Evolutionary conservation across 2,888 invertebrate genomes (phyloP).

Genomic region (Cyrtodaria siliqua): DNA sequence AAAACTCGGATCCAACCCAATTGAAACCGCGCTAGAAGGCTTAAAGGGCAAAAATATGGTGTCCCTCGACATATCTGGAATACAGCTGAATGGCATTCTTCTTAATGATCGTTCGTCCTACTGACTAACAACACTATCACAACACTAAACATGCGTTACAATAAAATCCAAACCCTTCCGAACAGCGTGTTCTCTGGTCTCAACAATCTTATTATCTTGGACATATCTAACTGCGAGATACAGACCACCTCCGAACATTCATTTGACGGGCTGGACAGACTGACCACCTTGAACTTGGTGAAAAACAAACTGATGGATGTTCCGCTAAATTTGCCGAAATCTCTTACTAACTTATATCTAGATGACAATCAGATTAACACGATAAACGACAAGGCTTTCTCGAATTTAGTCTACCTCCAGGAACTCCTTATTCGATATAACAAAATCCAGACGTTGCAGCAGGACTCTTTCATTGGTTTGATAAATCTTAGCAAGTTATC

Average conservation of each 20-base stretch:
- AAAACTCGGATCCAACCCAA: conserved; percentile 72
- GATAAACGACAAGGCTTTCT: conserved; percentile 92
- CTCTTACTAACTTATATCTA: conserved; percentile 66
- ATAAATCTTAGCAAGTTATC: conserved; percentile 92
- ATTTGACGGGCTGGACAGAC: conserved; percentile 66
- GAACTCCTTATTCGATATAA: conserved; percentile 95
- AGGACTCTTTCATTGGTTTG: conserved; percentile 85
- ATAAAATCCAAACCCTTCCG: conserved; percentile 62
- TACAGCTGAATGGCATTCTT: conserved; percentile 65
- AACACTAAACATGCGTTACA: conserved; percentile 70
- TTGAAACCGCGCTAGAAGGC: conserved; percentile 64
- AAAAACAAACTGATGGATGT: conserved; percentile 67
- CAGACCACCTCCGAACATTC: conserved; percentile 51
- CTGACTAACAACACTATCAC: conserved; percentile 65
- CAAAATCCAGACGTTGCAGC: conserved; percentile 92
- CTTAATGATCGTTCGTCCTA: conserved; percentile 65
- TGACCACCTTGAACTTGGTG: conserved; percentile 66
- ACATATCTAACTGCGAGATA: conserved; percentile 69
- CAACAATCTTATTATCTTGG: conserved; percentile 64
- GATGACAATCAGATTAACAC: conserved; percentile 90
- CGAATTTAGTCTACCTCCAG: conserved; percentile 91
- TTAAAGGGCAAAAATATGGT: conserved; percentile 58
- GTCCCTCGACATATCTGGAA: conserved; percentile 73
- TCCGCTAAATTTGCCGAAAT: conserved; percentile 68
- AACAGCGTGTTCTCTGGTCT: conserved; percentile 66